These are phyloP conservation scores for Oncorhynchus nerka DNA, from an alignment of 2,113 vertebrate species.

Conservation along the genomic window DNA sequence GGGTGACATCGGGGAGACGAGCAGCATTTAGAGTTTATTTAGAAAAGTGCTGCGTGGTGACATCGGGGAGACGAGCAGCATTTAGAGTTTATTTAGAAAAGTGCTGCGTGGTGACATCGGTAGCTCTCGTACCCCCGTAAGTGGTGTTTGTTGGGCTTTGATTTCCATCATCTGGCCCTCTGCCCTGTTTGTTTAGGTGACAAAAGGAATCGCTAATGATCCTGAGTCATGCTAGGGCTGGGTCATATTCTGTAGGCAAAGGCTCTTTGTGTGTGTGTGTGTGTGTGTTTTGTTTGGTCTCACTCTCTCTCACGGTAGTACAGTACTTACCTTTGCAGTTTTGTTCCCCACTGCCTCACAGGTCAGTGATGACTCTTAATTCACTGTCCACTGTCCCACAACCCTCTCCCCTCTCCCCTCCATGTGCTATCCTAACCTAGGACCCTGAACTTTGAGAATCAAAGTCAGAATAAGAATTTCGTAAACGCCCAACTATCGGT, in stretches of 20 bases:
- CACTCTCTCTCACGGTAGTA: background rate
- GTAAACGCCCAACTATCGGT: background rate
- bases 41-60: conserved; percentile 30
- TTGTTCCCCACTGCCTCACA: background rate
- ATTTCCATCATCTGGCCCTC: conserved; percentile 4
- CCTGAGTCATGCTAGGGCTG: background rate
- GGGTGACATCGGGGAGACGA: conserved; percentile 12
- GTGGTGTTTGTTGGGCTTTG: conserved; percentile 20
- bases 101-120: conserved; percentile 29
- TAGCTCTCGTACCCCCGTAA: background rate
- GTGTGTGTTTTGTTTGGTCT: background rate
- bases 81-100: conserved; percentile 36
- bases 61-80: conserved; percentile 23
- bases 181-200: conserved; percentile 11
- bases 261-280: too few species aligned
- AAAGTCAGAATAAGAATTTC: background rate
- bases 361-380: background rate
- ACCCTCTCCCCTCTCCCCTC: background rate
- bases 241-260: background rate
- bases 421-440: background rate
- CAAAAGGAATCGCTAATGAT: conserved; percentile 17
- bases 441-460: background rate
- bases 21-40: conserved; percentile 29
- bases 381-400: background rate
- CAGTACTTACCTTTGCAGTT: too few species aligned